These are phyloP conservation scores for Euproctis similis DNA, from an alignment of 2,888 invertebrate species.

Conservation along the genomic window DNA sequence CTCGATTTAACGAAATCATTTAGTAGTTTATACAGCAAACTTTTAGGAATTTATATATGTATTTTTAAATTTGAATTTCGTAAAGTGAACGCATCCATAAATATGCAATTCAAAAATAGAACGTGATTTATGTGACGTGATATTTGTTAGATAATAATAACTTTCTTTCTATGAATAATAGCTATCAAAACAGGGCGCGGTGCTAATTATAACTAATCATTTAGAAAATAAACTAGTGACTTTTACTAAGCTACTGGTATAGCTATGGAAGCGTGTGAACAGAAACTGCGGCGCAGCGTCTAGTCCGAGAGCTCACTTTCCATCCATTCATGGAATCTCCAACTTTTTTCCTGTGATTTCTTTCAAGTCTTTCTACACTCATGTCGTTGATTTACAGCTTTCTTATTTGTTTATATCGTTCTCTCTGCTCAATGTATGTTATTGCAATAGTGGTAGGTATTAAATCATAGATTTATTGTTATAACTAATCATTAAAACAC, in stretches of 20 bases:
- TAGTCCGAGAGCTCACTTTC: slow-evolving; percentile 65
- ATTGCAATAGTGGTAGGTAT: too few species aligned
- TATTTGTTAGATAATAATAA: too few species aligned
- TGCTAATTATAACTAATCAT: slow-evolving; percentile 30
- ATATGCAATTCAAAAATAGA: too few species aligned
- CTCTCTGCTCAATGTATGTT: too few species aligned
- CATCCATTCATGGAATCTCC: slow-evolving; percentile 70
- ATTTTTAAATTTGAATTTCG: too few species aligned
- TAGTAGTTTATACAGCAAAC: too few species aligned
- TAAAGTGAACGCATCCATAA: too few species aligned
- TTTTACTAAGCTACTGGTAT: slow-evolving; percentile 17
- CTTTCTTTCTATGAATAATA: slow-evolving; percentile 1
- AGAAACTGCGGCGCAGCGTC: slow-evolving; percentile 49
- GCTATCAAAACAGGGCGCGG: slow-evolving; percentile 8
- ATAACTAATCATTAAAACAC: too few species aligned
- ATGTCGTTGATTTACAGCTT: slow-evolving; percentile 45
- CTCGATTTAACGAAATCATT: too few species aligned
- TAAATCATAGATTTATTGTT: too few species aligned
- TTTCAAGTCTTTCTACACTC: slow-evolving; percentile 55
- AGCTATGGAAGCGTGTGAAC: slow-evolving; percentile 67
- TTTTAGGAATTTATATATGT: too few species aligned
- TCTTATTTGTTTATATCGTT: slow-evolving; percentile 43
- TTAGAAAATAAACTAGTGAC: slow-evolving; percentile 39
- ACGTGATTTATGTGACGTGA: too few species aligned
- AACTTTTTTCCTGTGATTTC: slow-evolving; percentile 69